Percentiles rank a stretch among this genome's conserved stretches.
Evolutionary conservation across 2,888 invertebrate species (phyloP).

Genomic region (Drosophila mayaguana): DNA sequence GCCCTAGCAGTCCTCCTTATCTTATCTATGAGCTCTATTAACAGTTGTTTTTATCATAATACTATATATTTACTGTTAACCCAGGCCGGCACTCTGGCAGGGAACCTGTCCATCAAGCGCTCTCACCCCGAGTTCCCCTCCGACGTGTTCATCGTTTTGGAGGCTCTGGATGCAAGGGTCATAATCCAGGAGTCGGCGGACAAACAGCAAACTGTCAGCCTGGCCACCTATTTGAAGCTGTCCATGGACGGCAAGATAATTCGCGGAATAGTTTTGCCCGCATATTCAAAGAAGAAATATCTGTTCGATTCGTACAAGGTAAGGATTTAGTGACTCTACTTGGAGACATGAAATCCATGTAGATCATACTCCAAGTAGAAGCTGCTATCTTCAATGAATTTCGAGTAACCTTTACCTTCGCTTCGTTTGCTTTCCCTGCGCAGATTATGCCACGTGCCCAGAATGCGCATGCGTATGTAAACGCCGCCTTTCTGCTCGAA

Average conservation of each 20-base stretch:
- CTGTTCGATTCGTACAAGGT: conserved; percentile 90
- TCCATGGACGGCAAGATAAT: conserved; percentile 89
- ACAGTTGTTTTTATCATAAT: conserved; percentile 26
- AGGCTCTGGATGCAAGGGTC: conserved; percentile 79
- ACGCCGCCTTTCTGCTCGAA: conserved; percentile 90
- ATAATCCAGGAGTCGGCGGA: conserved; percentile 79
- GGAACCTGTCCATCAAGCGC: conserved; percentile 90
- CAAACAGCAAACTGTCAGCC: conserved; percentile 84
- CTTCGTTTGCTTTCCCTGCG: no score
- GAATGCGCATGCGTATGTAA: conserved; percentile 92
- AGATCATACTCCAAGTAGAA: no score
- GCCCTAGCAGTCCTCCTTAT: conserved; percentile 1
- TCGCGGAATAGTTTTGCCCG: conserved; percentile 87
- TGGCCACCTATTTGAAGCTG: conserved; percentile 87
- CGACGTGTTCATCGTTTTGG: conserved; percentile 88
- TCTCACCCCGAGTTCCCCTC: conserved; percentile 89
- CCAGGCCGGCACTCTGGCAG: conserved; percentile 89
- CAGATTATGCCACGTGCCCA: conserved; percentile 91
- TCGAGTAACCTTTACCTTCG: no score
- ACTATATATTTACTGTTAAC: conserved; percentile 49
- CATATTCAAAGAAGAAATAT: conserved; percentile 86
- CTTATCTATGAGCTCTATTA: conserved; percentile 14
- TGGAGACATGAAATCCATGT: no score
- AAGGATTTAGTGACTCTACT: conserved; percentile 22
- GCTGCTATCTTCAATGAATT: background rate